Evolutionary conservation across 2,888 invertebrate species (phyloP).

Genomic region (Tenthredo notha): DNA sequence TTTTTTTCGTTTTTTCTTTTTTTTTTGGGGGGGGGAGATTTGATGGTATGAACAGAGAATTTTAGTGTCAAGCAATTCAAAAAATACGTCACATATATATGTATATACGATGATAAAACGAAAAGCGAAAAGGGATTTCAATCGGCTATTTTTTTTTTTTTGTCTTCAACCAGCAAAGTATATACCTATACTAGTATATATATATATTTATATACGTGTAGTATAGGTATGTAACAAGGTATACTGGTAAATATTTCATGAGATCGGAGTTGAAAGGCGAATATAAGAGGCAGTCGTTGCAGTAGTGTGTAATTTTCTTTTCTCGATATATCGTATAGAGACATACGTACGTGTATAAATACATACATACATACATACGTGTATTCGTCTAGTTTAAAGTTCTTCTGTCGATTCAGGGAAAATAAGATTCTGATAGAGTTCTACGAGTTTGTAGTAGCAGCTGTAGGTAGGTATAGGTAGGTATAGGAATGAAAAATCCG

Average conservation of each 20-base stretch:
- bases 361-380: not conserved
- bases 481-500: not conserved
- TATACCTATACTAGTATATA: too few species aligned
- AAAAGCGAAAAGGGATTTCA: too few species aligned
- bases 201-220: not conserved
- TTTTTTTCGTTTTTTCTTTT: too few species aligned
- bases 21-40: too few species aligned
- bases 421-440: not conserved
- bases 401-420: not conserved
- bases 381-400: not conserved
- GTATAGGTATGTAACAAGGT: not conserved
- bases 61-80: not conserved
- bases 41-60: not conserved
- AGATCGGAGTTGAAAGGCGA: conserved; percentile 10
- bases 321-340: not conserved
- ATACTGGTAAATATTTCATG: conserved; percentile 14
- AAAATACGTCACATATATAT: too few species aligned
- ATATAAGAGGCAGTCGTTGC: not conserved
- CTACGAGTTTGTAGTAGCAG: not conserved
- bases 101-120: too few species aligned
- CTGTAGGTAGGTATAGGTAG: not conserved
- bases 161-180: not conserved
- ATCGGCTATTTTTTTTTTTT: too few species aligned
- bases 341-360: not conserved
- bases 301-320: not conserved